These are phyloP conservation scores for Eurytoma californica DNA, from an alignment of 2,888 invertebrate species.

Conservation along the genomic window DNA sequence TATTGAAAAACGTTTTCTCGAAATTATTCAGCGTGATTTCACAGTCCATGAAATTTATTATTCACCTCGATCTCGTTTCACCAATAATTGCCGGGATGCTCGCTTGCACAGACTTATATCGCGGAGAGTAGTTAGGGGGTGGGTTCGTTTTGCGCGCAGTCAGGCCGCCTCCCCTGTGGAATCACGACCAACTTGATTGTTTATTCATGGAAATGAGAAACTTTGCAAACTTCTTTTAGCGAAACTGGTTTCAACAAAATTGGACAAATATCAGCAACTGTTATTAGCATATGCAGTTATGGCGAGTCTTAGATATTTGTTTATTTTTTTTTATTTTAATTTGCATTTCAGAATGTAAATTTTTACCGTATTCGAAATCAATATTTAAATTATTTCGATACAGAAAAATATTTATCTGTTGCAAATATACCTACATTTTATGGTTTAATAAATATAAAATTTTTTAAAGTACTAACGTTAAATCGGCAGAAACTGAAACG, in stretches of 20 bases:
- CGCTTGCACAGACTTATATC: slow-evolving; percentile 1
- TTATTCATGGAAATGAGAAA: slow-evolving; percentile 18
- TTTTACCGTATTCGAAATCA: too few species aligned
- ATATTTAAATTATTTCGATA: too few species aligned
- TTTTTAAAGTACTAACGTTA: too few species aligned
- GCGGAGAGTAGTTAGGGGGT: background rate
- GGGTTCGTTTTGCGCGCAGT: background rate
- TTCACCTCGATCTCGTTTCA: slow-evolving; percentile 37
- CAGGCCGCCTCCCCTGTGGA: background rate
- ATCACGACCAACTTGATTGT: slow-evolving; percentile 12
- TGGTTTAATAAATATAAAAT: too few species aligned
- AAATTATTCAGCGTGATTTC: slow-evolving; percentile 48
- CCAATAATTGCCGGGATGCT: slow-evolving; percentile 34
- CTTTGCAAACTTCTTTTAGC: background rate
- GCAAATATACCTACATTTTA: too few species aligned
- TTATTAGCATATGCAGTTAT: too few species aligned
- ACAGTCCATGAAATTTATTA: slow-evolving; percentile 36
- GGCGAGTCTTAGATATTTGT: too few species aligned
- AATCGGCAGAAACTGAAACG: too few species aligned
- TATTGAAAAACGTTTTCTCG: slow-evolving; percentile 47
- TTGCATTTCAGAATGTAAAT: too few species aligned
- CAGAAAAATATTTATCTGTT: too few species aligned
- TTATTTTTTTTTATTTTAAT: too few species aligned
- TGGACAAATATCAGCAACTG: too few species aligned
- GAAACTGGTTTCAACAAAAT: background rate